A percentile compares a stretch with the other conserved stretches of the same genome.
Conservation (phyloP, 2,797 vertebrate species). For the Macropus fuliginosus region DNA sequence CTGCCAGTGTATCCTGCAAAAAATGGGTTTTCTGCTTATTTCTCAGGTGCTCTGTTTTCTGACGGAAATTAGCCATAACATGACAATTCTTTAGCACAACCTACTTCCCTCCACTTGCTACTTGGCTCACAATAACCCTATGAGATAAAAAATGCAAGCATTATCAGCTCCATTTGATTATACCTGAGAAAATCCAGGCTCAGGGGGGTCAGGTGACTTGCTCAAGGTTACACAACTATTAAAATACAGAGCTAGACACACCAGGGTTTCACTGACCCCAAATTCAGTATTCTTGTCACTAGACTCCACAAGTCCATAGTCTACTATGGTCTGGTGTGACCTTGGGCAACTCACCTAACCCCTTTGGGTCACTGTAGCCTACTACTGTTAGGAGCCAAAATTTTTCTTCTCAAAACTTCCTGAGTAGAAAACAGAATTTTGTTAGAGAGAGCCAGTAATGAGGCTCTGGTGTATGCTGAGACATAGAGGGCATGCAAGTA, state of each 20-base stretch:
- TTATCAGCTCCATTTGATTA: not conserved
- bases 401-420: slow-evolving; percentile 23
- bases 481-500: slow-evolving; percentile 38
- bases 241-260: not conserved
- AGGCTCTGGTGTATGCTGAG: slow-evolving; percentile 48
- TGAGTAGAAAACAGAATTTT: not conserved
- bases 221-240: not conserved
- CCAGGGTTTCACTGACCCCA: not conserved
- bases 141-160: not conserved
- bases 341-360: not conserved
- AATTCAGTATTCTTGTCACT: not conserved
- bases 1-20: not conserved
- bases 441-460: not conserved
- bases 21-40: not conserved
- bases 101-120: not conserved
- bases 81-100: not conserved
- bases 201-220: not conserved
- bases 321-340: not conserved
- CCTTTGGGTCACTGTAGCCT: not conserved
- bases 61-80: not conserved
- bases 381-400: not conserved
- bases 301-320: not conserved
- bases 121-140: not conserved
- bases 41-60: not conserved
- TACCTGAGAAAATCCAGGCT: not conserved